These are phyloP conservation scores for Eublepharis macularius DNA, from an alignment of 2,113 vertebrate species.

Conservation along the genomic window DNA sequence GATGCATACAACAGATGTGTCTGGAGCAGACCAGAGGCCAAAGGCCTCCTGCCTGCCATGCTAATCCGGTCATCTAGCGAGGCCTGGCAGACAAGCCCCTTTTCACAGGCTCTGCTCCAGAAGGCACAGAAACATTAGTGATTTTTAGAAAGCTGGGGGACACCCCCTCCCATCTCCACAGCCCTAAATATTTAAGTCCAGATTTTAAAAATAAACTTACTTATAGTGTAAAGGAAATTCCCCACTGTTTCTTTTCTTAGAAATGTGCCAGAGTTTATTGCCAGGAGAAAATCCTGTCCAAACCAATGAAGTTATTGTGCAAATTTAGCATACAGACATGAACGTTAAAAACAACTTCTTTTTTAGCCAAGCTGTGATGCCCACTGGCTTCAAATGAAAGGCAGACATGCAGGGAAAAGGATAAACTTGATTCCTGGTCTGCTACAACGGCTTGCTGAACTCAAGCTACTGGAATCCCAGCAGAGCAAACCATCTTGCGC, in stretches of 20 bases:
- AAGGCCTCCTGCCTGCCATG: neutral
- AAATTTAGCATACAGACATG: neutral
- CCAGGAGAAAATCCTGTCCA: neutral
- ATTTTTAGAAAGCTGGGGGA: neutral
- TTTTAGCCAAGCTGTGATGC: neutral
- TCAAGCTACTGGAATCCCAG: neutral
- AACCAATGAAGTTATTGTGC: neutral
- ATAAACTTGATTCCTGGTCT: neutral
- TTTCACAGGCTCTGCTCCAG: neutral
- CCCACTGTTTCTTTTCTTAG: conserved; percentile 1
- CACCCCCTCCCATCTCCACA: no score
- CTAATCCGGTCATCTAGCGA: neutral
- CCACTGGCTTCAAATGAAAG: neutral
- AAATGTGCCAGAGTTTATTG: neutral
- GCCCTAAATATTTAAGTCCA: conserved; percentile 3
- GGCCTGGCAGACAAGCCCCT: neutral
- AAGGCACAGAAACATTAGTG: neutral
- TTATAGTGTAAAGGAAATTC: conserved; percentile 3
- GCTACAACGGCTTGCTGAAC: neutral
- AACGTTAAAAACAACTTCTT: accelerated
- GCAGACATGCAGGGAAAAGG: accelerated
- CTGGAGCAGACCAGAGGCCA: neutral
- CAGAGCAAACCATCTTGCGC: neutral
- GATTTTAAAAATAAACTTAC: neutral
- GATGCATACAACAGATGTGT: no score